Evolutionary conservation across 2,888 invertebrate species (phyloP), one percentile per base, ranked within the genome.

Genomic region (Thysanoteuthis rhombus): DNA sequence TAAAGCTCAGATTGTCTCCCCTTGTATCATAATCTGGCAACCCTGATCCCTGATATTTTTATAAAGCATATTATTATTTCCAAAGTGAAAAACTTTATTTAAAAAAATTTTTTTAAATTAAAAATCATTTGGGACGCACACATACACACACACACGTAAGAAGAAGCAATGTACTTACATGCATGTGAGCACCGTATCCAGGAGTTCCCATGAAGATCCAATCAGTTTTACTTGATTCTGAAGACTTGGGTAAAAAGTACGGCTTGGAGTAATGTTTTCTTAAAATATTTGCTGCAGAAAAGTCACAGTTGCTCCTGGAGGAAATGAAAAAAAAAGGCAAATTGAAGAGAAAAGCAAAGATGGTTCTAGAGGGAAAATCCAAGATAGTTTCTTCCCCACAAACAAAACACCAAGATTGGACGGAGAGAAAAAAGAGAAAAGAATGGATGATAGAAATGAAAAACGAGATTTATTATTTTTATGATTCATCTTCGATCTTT

Each of bases 171-270:
- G 0, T 32, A 95, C 96, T 98, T 97, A 99, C 99, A 97, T 99
- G 99, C 98, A 99, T 98, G 96, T 99, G 98, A 0, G 99, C 99
- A 0, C 99, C 99, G 96, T 98, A 98, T 0, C 99, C 99, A 0
- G 98, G 98, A 52, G 98, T 99, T 1, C 99, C 99, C 98, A 99
- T 99, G 97, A 99, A 99, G 95, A 99, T 98, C 99, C 99, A 99
- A 97, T 99, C 99, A 0, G 98, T 98, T 94, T 98, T 98, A 96
- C 98, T 98, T 96, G 98, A 98, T 97, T 99, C 99, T 0, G 99
- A 98, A 0, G 98, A 98, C 75, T 97, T 97, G 0, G 99, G 99
- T 93, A 99, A 97, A 97, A 99, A 99, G 96, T 99, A 99, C 0
- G 99, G 99, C 58, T 98, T 97, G 1, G 93, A 93, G 94, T 97